These are phyloP conservation scores for Pseudopodoces humilis DNA, from an alignment of 2,113 vertebrate species.

Conservation along the genomic window DNA sequence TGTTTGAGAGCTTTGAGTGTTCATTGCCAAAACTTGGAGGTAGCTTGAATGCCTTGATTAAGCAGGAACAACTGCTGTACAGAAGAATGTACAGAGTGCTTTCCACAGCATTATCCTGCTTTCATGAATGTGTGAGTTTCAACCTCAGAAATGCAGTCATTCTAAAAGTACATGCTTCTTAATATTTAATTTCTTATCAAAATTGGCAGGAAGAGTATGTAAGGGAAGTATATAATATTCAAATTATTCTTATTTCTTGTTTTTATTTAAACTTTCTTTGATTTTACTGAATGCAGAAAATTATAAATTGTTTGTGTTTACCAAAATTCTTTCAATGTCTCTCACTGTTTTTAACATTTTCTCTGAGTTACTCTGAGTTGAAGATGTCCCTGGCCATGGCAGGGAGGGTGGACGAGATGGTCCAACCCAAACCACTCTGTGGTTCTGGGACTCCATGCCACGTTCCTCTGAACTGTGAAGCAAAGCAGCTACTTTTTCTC, in stretches of 20 bases:
- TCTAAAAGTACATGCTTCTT: neutral
- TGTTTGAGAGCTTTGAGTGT: neutral
- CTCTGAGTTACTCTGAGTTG: neutral
- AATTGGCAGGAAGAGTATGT: neutral
- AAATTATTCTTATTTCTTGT: neutral
- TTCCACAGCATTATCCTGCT: neutral
- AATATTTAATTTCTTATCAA: neutral
- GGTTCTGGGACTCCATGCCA: neutral
- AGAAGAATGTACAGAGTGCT: neutral
- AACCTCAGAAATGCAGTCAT: neutral
- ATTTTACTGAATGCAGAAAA: neutral
- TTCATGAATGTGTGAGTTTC: neutral
- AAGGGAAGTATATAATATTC: neutral
- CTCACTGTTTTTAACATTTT: neutral
- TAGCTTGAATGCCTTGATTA: neutral
- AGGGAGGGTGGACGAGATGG: rapidly evolving
- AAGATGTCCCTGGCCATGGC: neutral
- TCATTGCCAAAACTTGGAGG: neutral
- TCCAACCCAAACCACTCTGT: neutral
- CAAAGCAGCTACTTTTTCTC: neutral
- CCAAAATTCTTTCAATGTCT: neutral
- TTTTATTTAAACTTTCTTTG: neutral
- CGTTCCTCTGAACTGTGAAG: neutral
- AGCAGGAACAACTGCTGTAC: neutral
- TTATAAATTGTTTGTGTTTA: neutral